A percentile compares a stretch with the other conserved stretches of the same genome.
Evolutionary conservation across 2,797 vertebrate species (phyloP).

Genomic region (Megalops cyprinoides): DNA sequence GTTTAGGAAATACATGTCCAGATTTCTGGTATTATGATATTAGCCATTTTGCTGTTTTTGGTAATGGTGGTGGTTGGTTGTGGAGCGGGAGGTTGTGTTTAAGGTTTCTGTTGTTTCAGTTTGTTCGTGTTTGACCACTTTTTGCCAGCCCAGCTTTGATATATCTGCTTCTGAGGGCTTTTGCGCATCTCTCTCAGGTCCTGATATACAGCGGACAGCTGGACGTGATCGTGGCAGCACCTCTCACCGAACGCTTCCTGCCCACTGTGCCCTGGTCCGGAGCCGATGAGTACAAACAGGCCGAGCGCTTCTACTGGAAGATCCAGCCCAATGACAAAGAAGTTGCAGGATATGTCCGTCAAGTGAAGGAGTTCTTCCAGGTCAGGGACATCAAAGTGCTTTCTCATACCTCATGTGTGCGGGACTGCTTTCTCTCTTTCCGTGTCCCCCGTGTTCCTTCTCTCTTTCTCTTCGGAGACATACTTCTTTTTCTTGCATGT

Average conservation of each 20-base stretch:
- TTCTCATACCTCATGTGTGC: not conserved
- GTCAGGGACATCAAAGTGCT: conserved; percentile 59
- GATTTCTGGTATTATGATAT: too few relatives aligned
- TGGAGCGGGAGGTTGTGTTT: too few relatives aligned
- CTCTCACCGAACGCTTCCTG: conserved; percentile 82
- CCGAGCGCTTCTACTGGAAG: conserved; percentile 78
- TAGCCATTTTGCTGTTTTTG: too few relatives aligned
- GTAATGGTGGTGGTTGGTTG: too few relatives aligned
- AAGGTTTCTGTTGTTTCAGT: not conserved
- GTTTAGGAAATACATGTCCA: too few relatives aligned
- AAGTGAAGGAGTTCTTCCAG: conserved; percentile 82
- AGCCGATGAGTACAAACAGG: conserved; percentile 67
- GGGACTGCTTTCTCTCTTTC: too few relatives aligned
- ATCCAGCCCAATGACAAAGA: conserved; percentile 77
- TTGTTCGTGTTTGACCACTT: not conserved
- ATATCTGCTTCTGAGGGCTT: not conserved
- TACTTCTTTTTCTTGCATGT: too few relatives aligned
- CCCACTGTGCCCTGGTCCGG: conserved; percentile 79
- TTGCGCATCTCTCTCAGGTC: conserved; percentile 65
- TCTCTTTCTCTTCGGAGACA: too few relatives aligned
- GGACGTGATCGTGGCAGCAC: conserved; percentile 83
- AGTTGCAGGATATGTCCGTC: conserved; percentile 84
- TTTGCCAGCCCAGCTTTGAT: not conserved
- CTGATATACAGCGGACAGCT: conserved; percentile 86
- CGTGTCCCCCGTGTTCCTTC: too few relatives aligned